phyloP scores from a whole-genome alignment of 35 echinoderm and acorn worm species.

The Diadema setosum region DNA sequence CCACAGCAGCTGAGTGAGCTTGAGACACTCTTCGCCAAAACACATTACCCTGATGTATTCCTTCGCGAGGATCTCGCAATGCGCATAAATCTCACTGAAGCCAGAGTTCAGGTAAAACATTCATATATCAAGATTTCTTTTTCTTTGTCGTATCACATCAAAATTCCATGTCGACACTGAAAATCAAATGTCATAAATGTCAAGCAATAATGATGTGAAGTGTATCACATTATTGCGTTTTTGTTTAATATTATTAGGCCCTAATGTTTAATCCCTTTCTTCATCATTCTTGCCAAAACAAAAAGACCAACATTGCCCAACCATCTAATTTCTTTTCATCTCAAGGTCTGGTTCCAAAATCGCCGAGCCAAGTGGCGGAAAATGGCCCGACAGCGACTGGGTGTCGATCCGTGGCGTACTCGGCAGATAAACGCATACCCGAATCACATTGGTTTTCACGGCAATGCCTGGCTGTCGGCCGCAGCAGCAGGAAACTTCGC shows the following conservation, averaged over 20 bases:
- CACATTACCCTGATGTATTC: slow-evolving; percentile 98
- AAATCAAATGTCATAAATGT: too few relatives aligned
- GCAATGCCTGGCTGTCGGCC: slow-evolving; percentile 79
- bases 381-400: slow-evolving; percentile 79
- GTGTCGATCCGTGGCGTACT: slow-evolving; percentile 87
- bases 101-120: slow-evolving; percentile 94
- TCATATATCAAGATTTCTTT: too few relatives aligned
- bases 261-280: too few relatives aligned
- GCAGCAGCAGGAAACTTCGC: slow-evolving; percentile 54
- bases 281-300: too few relatives aligned
- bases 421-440: slow-evolving; percentile 68
- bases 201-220: too few relatives aligned
- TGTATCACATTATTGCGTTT: too few relatives aligned
- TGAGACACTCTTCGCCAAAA: slow-evolving; percentile 86
- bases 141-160: too few relatives aligned
- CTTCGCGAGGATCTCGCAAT: slow-evolving; percentile 95
- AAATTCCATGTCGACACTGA: too few relatives aligned
- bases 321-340: not conserved
- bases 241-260: too few relatives aligned
- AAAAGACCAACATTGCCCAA: too few relatives aligned
- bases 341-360: slow-evolving; percentile 99
- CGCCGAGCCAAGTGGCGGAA: slow-evolving; percentile 97
- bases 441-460: slow-evolving; percentile 57
- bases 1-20: slow-evolving; percentile 95
- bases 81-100: slow-evolving; percentile 93